Conservation (phyloP, 2,797 vertebrate species). For the Esox lucius region DNA sequence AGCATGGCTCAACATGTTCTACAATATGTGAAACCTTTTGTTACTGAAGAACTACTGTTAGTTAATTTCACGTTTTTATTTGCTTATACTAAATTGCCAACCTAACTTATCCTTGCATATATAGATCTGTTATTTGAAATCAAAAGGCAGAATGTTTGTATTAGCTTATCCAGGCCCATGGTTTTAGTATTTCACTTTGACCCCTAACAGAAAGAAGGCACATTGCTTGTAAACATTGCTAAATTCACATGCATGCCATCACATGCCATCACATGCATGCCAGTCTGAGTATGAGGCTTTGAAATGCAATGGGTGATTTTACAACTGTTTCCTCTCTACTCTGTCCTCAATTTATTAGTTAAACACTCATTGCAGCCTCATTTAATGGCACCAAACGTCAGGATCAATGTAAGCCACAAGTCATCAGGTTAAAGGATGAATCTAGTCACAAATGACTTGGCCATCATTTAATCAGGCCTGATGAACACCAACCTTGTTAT, state of each 20-base stretch:
- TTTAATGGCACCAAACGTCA: background rate
- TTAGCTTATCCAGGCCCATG: background rate
- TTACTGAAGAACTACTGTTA: conserved; percentile 58
- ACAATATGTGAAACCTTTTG: conserved; percentile 31
- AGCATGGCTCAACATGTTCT: conserved; percentile 7
- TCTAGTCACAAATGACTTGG: conserved; percentile 7
- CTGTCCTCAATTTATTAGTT: conserved; percentile 1
- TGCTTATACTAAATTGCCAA: background rate
- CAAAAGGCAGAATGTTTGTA: background rate
- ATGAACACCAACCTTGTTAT: background rate
- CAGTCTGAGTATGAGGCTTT: conserved; percentile 10
- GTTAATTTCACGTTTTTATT: conserved; percentile 38
- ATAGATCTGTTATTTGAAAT: background rate
- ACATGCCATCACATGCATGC: conserved; percentile 32
- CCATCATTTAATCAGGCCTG: background rate
- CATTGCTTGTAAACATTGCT: conserved; percentile 47
- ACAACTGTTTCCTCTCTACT: background rate
- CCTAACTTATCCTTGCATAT: background rate
- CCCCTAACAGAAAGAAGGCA: conserved; percentile 1
- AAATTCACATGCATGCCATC: conserved; percentile 34
- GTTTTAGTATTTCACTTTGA: conserved; percentile 11
- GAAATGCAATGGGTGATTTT: background rate
- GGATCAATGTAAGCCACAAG: background rate
- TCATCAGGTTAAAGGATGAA: background rate
- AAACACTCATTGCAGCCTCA: conserved; percentile 29